These are phyloP conservation scores for Lycodopsis pacificus DNA, from an alignment of 2,797 vertebrate genomes.

Conservation along the genomic window DNA sequence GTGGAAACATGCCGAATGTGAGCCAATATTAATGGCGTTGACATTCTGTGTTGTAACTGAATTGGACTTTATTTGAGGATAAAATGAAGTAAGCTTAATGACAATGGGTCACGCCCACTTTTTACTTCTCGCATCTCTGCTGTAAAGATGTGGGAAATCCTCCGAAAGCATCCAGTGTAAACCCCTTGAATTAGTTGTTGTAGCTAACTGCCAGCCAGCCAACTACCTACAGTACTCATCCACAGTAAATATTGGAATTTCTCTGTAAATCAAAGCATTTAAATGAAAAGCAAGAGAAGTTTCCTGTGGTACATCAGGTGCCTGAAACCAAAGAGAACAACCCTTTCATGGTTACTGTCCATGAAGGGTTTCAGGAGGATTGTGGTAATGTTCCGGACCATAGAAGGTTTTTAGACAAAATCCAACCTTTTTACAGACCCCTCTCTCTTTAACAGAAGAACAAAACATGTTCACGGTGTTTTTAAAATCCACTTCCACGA, in stretches of 20 bases:
- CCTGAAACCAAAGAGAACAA: neutral
- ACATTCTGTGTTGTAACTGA: neutral
- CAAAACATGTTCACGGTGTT: slow-evolving; percentile 1
- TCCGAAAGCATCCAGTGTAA: neutral
- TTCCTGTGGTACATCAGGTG: neutral
- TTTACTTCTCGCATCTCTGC: neutral
- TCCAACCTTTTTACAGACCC: neutral
- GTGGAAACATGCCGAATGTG: neutral
- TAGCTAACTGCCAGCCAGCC: neutral
- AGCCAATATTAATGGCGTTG: neutral
- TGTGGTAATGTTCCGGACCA: neutral
- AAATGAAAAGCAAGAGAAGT: neutral
- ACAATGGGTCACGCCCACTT: neutral
- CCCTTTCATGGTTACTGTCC: neutral
- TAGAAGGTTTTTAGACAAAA: neutral
- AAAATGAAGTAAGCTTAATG: neutral
- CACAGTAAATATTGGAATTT: neutral
- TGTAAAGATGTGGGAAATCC: neutral
- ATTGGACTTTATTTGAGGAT: neutral
- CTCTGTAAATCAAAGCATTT: neutral
- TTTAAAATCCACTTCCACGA: neutral
- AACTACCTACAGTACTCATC: neutral
- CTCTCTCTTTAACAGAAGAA: neutral
- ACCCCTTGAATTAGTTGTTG: neutral
- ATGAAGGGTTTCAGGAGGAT: neutral